Percentiles rank a stretch among this genome's conserved stretches.
phyloP scores from a whole-genome alignment of 2,888 invertebrate species.

The Laothoe populi region DNA sequence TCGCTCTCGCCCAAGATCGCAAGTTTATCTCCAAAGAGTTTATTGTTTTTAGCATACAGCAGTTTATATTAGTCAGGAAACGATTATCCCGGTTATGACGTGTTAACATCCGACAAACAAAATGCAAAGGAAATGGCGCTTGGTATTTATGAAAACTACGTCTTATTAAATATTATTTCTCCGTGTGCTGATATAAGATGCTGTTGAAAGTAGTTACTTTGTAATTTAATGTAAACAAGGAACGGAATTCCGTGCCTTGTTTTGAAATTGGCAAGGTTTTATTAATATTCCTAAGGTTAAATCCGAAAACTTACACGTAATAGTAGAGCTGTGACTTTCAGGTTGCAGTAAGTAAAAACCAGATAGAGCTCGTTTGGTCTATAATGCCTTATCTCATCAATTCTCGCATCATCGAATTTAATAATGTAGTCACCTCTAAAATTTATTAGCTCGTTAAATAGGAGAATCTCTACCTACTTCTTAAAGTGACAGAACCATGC shows the following conservation, averaged over 20 bases:
- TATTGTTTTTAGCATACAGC: not conserved
- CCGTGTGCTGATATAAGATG: not conserved
- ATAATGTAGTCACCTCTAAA: no score
- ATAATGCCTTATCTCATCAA: no score
- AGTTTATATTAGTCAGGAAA: constrained; percentile 16
- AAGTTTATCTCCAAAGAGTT: not conserved
- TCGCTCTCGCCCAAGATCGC: not conserved
- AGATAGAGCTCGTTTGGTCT: no score
- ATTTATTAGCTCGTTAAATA: no score
- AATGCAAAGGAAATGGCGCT: constrained; percentile 9
- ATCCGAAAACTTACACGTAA: no score
- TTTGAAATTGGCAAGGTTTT: constrained; percentile 3
- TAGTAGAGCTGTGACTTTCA: no score
- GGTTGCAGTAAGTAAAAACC: no score
- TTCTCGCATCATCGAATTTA: no score
- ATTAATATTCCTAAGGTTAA: no score
- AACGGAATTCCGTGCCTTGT: not conserved
- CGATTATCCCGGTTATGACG: not conserved
- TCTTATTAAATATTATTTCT: constrained; percentile 4
- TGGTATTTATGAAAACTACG: constrained; percentile 14
- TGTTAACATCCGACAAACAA: constrained; percentile 14
- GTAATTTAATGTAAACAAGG: constrained; percentile 2
- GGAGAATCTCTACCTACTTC: no score
- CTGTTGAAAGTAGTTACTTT: not conserved
- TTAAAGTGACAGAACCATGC: no score